A percentile compares a stretch with the other conserved stretches of the same genome.
These are phyloP conservation scores for Tigriopus japonicus DNA, from an alignment of 1,140 invertebrate genomes.

Conservation along the genomic window DNA sequence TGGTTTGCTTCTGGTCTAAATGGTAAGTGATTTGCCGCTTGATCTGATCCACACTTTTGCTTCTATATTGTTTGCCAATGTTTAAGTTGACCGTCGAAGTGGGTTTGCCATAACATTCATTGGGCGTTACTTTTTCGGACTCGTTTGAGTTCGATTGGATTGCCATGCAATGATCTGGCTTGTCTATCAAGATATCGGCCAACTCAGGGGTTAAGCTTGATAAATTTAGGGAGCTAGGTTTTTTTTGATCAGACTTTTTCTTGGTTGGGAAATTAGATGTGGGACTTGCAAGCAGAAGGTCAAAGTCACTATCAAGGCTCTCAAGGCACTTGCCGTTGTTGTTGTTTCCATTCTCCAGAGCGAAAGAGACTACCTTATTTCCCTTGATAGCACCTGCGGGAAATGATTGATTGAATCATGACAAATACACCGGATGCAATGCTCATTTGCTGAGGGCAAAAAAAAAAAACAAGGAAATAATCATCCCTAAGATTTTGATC, in stretches of 20 bases:
- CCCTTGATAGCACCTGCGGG: not conserved
- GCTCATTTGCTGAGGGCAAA: not conserved
- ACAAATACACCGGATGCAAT: not conserved
- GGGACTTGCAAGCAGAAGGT: no score
- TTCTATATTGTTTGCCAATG: no score
- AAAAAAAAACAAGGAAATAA: not conserved
- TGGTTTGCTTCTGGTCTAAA: no score
- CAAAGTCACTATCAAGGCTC: no score
- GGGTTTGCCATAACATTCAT: no score
- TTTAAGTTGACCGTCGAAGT: no score
- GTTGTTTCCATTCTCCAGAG: not conserved
- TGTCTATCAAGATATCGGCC: not conserved
- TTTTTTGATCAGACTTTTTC: not conserved
- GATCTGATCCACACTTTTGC: no score
- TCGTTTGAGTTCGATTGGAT: no score
- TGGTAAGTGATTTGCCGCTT: no score
- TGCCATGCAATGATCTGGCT: not conserved
- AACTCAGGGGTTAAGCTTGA: not conserved
- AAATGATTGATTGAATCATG: not conserved
- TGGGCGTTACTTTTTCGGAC: no score
- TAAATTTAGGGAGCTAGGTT: not conserved
- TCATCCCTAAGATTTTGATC: not conserved
- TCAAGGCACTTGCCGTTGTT: not conserved
- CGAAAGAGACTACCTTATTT: not conserved
- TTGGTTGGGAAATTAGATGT: not conserved